phyloP scores from a whole-genome alignment of 2,113 vertebrate species.

The Penelope pileata region DNA sequence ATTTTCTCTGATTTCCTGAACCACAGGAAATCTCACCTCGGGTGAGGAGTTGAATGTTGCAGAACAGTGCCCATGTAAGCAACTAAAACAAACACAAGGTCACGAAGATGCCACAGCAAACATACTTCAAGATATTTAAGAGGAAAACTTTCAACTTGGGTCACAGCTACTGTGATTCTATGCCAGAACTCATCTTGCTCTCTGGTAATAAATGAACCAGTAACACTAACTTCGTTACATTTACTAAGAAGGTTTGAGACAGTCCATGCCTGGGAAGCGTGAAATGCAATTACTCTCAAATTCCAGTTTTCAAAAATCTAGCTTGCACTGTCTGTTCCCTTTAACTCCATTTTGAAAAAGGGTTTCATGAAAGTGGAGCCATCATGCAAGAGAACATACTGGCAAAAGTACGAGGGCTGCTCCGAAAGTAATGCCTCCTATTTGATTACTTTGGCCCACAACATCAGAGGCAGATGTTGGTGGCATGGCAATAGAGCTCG shows the following conservation, averaged over 20 bases:
- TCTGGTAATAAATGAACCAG: accelerated
- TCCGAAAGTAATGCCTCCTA: no score
- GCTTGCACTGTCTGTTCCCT: neutral
- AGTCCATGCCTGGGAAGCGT: neutral
- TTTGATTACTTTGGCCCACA: no score
- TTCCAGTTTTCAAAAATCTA: neutral
- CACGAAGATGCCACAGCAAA: neutral
- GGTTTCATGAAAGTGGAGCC: neutral
- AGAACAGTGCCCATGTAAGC: neutral
- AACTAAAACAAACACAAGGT: neutral
- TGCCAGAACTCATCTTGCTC: neutral
- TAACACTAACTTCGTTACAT: neutral
- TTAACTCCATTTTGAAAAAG: neutral
- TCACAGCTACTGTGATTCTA: neutral
- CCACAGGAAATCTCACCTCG: neutral
- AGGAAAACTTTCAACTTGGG: neutral
- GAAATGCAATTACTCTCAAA: neutral
- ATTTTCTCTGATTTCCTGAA: neutral
- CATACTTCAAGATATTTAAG: neutral
- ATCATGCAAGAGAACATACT: neutral
- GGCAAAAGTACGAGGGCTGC: neutral
- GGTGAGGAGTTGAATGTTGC: neutral
- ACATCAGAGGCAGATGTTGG: no score
- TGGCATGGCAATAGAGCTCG: no score
- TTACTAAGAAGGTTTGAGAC: neutral